Evolutionary conservation across 2,797 vertebrate species (phyloP).

Genomic region (Halcyon leucocephala): DNA sequence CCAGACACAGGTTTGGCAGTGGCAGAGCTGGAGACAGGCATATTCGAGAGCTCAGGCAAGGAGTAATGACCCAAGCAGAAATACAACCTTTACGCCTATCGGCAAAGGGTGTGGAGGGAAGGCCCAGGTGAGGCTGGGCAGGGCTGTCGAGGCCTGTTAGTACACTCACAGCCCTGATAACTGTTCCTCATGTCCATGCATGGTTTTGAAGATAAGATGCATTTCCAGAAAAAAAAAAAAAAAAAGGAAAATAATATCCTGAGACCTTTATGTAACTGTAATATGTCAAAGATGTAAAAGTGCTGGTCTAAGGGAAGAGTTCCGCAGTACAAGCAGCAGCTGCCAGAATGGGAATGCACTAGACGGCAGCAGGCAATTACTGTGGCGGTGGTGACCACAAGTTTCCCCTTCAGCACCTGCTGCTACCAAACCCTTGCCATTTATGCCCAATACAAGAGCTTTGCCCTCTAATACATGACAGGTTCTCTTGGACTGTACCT

Average conservation of each 20-base stretch:
- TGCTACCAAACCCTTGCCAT: too few species aligned
- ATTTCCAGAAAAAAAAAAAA: neutral
- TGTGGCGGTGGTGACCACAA: neutral
- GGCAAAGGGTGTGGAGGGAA: too few species aligned
- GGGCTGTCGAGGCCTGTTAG: neutral
- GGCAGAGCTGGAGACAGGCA: neutral
- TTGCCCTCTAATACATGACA: too few species aligned
- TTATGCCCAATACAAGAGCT: too few species aligned
- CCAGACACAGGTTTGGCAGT: neutral
- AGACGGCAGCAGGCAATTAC: neutral
- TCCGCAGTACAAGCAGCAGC: neutral
- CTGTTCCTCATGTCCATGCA: neutral
- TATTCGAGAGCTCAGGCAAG: neutral
- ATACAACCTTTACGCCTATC: neutral
- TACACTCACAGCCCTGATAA: neutral
- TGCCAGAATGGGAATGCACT: neutral
- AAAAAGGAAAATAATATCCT: neutral
- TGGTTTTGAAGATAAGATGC: neutral
- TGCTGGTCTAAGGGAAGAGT: neutral
- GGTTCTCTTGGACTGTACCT: too few species aligned
- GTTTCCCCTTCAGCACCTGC: neutral
- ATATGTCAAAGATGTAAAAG: neutral
- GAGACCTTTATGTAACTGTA: neutral
- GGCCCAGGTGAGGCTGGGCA: neutral
- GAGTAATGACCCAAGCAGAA: neutral